Base-by-base conservation (phyloP, 1,140 invertebrate genomes). In the Drosophila yakuba region DNA sequence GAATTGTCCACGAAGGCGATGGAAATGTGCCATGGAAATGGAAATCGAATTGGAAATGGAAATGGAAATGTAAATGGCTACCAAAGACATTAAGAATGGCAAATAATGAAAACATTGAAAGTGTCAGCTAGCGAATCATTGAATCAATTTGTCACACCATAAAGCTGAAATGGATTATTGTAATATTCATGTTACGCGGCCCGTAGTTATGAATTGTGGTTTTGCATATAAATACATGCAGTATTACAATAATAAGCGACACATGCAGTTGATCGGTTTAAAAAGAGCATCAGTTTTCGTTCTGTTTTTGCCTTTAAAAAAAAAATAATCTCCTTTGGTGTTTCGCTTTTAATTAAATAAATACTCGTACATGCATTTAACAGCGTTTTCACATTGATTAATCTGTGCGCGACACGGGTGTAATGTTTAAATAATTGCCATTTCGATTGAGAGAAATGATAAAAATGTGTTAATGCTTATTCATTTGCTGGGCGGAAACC, bases 121-220 rank as follows among this genome's bases (percentile, higher is more conserved):
- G 55, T 59, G 60, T 44, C 38, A 58, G 25, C 35, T 43, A 17
- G 17, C 17, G 17, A 43, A 62, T 43, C 38, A 43, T 1, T 2
- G 14, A 35, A 63, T 36, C 39, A 59, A 63, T 63, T 63, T 63
- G 54, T 35, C 25, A 56, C 60, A 25, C 55, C 39, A 60, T 63
- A 44, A 60, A 44, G 39, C 54, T 32, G 14, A 59, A 32, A 6
- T 41, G 60, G 60, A 59, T 59, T 62, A 62, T 15, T 20, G 28
- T 12, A 25, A 35, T 14, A 57, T 58, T 43, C 14, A 57, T 43
- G 36, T 17, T 17, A 17, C 17, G 17, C 17, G 17, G 17, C 17
- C 17, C 17, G 17, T 17, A 17, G 17, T 15, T 43, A 41, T 28
- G n/a, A 17, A 6, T 43, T 39, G 36, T n/a, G 36, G 50, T 10